Evolutionary conservation across 2,113 vertebrate species (phyloP).

Genomic region (Romanogobio albipinnatus): DNA sequence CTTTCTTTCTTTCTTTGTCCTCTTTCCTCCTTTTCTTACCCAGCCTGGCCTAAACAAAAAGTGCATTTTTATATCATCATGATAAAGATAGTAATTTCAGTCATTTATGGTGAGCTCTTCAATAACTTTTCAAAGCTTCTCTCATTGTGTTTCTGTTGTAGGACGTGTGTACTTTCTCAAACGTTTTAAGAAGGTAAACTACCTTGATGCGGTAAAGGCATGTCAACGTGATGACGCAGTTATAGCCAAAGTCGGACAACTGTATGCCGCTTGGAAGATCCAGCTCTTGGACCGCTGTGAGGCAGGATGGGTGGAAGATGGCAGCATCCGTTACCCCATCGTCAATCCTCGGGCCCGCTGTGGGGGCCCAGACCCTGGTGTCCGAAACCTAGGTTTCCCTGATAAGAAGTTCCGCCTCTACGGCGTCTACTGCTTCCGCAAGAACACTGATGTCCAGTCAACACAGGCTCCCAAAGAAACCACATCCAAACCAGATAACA

Average conservation of each 20-base stretch:
- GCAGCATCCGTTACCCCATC: slow-evolving; percentile 93
- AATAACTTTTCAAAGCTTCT: not conserved
- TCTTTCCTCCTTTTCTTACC: not conserved
- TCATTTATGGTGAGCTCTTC: slow-evolving; percentile 47
- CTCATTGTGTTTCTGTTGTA: slow-evolving; percentile 57
- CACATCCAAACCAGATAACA: slow-evolving; percentile 9
- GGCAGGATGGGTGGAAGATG: slow-evolving; percentile 91
- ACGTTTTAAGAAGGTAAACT: slow-evolving; percentile 89
- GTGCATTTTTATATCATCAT: slow-evolving; percentile 31
- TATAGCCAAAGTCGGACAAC: slow-evolving; percentile 90
- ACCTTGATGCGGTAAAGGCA: slow-evolving; percentile 82
- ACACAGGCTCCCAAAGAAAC: slow-evolving; percentile 13
- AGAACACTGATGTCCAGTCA: slow-evolving; percentile 56
- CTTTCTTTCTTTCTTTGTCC: slow-evolving; percentile 5
- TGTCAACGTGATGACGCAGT: slow-evolving; percentile 81
- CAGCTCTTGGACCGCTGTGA: slow-evolving; percentile 93
- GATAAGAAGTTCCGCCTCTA: slow-evolving; percentile 89
- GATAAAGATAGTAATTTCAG: slow-evolving; percentile 49
- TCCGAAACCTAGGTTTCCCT: slow-evolving; percentile 90
- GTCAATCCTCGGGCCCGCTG: slow-evolving; percentile 90
- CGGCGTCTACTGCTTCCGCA: slow-evolving; percentile 88
- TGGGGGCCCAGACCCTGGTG: slow-evolving; percentile 85
- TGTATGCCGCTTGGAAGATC: slow-evolving; percentile 93
- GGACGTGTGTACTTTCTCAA: slow-evolving; percentile 93
- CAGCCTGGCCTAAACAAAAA: slow-evolving; percentile 5